Base-by-base conservation (phyloP, 2,113 vertebrate genomes). In the Octodon degus region DNA sequence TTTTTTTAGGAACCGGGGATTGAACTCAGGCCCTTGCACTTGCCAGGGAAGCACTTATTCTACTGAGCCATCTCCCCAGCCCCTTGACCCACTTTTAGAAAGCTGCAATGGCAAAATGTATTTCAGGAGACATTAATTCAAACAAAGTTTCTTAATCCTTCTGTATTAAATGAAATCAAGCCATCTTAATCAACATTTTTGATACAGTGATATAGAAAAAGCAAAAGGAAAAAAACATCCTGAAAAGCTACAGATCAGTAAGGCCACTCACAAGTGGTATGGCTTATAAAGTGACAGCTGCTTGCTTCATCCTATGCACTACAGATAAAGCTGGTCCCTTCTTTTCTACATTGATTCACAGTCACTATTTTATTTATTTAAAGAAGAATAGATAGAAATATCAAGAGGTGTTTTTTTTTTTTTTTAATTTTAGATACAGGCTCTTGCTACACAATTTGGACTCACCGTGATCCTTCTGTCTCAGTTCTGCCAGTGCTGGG, bases 81-180 rank as follows among this genome's bases (percentile, higher is more conserved):
- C 50, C 50, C 9, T 90, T 22, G 83, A 63, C 74, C 20, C 14
- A 86, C 58, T 96, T 96, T 96, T 90, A 87, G 90, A 93, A 94
- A 79, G 81, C 58, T 96, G 40, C 4, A 43, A 58, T 79, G 91
- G 87, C 30, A 93, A 93, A 95, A 90, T 94, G 25, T 30, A 79
- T 93, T 90, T 77, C 81, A 74, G 47, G 74, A 92, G 60, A 96
- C 96, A 95, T 87, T 65, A 90, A 91, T 94, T 79, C 91, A 80
- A 93, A 74, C 17, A 40, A 89, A 82, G 81, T 96, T 93, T 50
- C 34, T 95, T 88, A 84, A 89, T 91, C 50, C 63, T 86, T n/a
- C 7, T 32, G 16, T 72, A 62, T 91, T 89, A 89, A 94, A 90
- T 58, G 83, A 96, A 93, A 88, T 85, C 22, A 92, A 94, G 58